Evolutionary conservation across 2,113 vertebrate species (phyloP).

Genomic region (Saccopteryx leptura): DNA sequence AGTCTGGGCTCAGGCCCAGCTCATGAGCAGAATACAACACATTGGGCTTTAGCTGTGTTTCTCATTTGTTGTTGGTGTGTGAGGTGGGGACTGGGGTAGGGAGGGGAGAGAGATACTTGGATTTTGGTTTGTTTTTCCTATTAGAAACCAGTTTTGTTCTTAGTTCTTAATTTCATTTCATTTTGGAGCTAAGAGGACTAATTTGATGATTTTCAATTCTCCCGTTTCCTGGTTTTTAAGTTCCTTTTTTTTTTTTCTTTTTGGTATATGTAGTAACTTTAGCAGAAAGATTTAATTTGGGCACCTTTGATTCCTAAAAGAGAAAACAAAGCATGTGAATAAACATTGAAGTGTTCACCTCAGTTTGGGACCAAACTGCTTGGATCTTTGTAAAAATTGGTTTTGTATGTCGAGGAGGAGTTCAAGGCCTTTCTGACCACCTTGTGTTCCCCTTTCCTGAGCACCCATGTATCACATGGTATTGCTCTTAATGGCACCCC

Average conservation of each 20-base stretch:
- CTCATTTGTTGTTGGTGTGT: conserved; percentile 79
- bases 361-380: conserved; percentile 90
- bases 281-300: conserved; percentile 85
- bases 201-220: conserved; percentile 73
- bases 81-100: conserved; percentile 78
- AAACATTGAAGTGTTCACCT: conserved; percentile 89
- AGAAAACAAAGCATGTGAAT: conserved; percentile 89
- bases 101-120: conserved; percentile 78
- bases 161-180: conserved; percentile 85
- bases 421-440: conserved; percentile 85
- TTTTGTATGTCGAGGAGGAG: conserved; percentile 86
- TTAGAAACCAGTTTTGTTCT: conserved; percentile 86
- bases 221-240: conserved; percentile 79
- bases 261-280: conserved; percentile 86
- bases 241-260: conserved; percentile 72
- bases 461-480: conserved; percentile 76
- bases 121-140: conserved; percentile 85
- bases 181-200: conserved; percentile 83
- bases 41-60: conserved; percentile 76
- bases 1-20: conserved; percentile 72
- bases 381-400: conserved; percentile 82
- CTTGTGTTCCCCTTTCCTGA: conserved; percentile 84
- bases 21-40: conserved; percentile 73
- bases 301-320: conserved; percentile 88
- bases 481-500: conserved; percentile 61